Conservation (phyloP, 2,888 invertebrate species). For the Tenthredo amoena region DNA sequence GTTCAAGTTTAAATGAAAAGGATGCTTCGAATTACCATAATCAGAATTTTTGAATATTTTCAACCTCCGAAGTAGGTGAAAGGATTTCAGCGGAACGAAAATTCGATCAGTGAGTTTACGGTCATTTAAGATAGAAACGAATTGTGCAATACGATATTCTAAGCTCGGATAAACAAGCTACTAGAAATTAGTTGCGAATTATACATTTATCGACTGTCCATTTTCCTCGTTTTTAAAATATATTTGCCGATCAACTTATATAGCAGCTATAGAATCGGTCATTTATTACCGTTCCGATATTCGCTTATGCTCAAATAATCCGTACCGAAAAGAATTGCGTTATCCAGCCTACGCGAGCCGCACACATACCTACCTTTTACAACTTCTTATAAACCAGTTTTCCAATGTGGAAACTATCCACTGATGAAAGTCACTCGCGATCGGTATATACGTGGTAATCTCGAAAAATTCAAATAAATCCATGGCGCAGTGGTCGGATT, state of each 20-base stretch:
- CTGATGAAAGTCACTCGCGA: slow-evolving; percentile 4
- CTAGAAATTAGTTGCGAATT: too few relatives aligned
- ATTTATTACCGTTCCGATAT: neutral
- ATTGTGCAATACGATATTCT: too few relatives aligned
- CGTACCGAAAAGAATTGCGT: neutral
- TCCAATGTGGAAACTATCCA: neutral
- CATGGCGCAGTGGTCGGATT: neutral
- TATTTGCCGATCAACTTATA: neutral
- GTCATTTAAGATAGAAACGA: too few relatives aligned
- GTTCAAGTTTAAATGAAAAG: too few relatives aligned
- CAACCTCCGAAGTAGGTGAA: too few relatives aligned
- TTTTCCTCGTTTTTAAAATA: neutral
- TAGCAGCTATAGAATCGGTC: neutral
- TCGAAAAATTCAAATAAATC: slow-evolving; percentile 1
- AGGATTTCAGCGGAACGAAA: too few relatives aligned
- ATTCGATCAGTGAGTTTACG: too few relatives aligned
- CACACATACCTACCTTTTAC: neutral
- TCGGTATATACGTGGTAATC: neutral
- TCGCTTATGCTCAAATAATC: neutral
- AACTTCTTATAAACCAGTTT: slow-evolving; percentile 38
- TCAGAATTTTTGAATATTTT: too few relatives aligned
- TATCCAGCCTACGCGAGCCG: neutral
- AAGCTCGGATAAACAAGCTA: too few relatives aligned
- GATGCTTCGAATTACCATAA: too few relatives aligned
- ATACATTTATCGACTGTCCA: too few relatives aligned